phyloP scores from a whole-genome alignment of 2,113 vertebrate species.

The Scolopax mira region DNA sequence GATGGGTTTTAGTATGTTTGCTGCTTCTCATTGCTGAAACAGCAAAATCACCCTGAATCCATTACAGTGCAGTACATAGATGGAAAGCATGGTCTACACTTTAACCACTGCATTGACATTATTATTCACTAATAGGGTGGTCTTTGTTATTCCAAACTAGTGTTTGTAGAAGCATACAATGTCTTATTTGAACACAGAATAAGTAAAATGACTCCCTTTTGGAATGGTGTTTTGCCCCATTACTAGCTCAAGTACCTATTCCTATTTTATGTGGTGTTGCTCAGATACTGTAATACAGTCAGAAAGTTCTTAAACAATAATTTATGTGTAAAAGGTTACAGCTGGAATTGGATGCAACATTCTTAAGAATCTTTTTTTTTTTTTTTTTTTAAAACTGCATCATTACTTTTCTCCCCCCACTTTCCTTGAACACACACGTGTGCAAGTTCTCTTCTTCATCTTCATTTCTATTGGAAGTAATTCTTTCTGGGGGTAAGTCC shows the following conservation, averaged over 20 bases:
- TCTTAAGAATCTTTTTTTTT: not conserved
- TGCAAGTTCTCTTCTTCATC: not conserved
- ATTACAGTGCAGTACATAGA: not conserved
- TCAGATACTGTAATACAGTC: not conserved
- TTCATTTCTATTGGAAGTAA: not conserved
- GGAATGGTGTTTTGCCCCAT: not conserved
- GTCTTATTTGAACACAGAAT: not conserved
- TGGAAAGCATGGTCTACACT: not conserved
- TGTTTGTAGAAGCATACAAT: not conserved
- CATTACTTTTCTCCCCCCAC: not conserved
- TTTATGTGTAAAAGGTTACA: not conserved
- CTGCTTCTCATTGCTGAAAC: not conserved
- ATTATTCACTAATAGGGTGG: not conserved
- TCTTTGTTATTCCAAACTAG: not conserved
- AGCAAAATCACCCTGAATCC: not conserved
- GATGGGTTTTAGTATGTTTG: not conserved
- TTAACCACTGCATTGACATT: accelerated
- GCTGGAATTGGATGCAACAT: not conserved
- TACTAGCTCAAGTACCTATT: not conserved
- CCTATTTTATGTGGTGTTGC: not conserved
- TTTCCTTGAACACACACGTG: not conserved
- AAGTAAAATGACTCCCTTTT: not conserved
- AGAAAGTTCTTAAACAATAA: not conserved
- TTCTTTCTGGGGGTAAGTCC: not conserved
- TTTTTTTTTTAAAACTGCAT: not conserved